phyloP scores from a whole-genome alignment of 2,888 invertebrate genomes.

The Macrosiphum euphorbiae region DNA sequence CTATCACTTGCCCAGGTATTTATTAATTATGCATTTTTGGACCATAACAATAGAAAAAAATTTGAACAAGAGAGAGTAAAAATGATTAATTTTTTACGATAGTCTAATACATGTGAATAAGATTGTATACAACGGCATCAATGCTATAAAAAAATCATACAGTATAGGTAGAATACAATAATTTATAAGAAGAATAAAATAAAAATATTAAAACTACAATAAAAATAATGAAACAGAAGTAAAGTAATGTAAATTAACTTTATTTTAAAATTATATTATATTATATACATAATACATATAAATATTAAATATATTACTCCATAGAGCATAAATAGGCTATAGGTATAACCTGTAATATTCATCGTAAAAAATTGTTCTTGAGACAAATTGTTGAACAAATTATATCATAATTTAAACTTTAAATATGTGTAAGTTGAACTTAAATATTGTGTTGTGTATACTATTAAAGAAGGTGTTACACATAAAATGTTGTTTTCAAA shows the following conservation, averaged over 20 bases:
- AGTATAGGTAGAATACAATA: background rate
- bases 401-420: background rate
- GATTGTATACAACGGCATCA: background rate
- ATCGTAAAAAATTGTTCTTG: background rate
- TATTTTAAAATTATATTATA: background rate
- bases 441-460: too few relatives aligned
- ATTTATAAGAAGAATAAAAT: background rate
- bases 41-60: constrained; percentile 21
- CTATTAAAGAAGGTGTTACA: background rate
- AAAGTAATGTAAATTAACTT: background rate
- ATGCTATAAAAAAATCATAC: background rate
- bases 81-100: constrained; percentile 30
- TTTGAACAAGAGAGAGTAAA: background rate
- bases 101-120: background rate
- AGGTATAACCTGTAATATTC: too few relatives aligned
- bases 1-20: constrained; percentile 43
- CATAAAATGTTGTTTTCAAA: background rate
- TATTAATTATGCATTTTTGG: constrained; percentile 53
- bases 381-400: background rate
- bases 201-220: background rate
- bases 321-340: too few relatives aligned
- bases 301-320: background rate
- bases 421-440: background rate
- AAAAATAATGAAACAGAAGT: background rate
- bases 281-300: background rate